Base-by-base conservation (phyloP, 2,113 vertebrate genomes). In the Lepidothrix coronata region DNA sequence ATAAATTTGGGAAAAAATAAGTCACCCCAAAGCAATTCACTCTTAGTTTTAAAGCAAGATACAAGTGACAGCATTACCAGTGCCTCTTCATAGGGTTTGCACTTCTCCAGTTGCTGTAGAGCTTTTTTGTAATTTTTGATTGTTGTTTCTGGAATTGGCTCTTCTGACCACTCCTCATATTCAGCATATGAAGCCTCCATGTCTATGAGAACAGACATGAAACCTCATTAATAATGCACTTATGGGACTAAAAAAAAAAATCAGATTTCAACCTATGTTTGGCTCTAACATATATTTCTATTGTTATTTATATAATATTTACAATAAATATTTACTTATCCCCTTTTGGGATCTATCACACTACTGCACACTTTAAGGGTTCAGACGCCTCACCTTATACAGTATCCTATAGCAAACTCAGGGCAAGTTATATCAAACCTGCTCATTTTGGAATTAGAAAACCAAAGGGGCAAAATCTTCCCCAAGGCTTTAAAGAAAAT, bases 101-200 rank as follows among this genome's bases (percentile, higher is more conserved):
- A 98, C 72, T 98, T 99, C 91, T 98, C 98, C 98, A 99, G 35
- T 86, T 99, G 99, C 97, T 98, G 97, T 0, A 99, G 80, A 7
- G 99, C 98, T 66, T 98, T 99, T 95, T 97, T 98, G 92, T 99
- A 99, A 86, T n/a, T 99, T 93, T 98, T 98, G 8, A 96, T 51
- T 15, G 98, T 97, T 0, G 95, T 80, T 48, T 99, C 98, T 6
- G 98, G 90, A 18, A 99, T 97, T 0, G 98, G 98, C 7, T 98
- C 96, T 31, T 99, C 99, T 5, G 99, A 98, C 99, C 99, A 99
- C 46, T 99, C 98, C 58, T 99, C 98, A 37, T 99, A 99, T 78
- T 99, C 99, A 12, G 98, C 98, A 63, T 98, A 99, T 0, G 99
- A 99, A 35, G 98, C 95, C 57, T 99, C 99, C 99, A 99, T 99